Base-by-base conservation (phyloP, 2,888 invertebrate species). In the Rhingia campestris region DNA sequence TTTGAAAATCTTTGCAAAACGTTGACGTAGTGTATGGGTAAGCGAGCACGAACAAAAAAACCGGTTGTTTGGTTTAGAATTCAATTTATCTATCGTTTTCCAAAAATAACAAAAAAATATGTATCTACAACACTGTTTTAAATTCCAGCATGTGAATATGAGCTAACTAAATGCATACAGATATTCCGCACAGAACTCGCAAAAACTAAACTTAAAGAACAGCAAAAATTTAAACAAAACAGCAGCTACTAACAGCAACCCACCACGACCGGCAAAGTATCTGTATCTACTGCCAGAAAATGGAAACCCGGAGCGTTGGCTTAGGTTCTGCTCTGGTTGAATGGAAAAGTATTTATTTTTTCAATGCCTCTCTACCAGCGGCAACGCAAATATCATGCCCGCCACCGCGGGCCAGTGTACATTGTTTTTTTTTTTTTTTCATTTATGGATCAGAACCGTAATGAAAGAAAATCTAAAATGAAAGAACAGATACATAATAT, bases 281-380 rank as follows among this genome's bases (percentile, higher is more conserved):
- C 74, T 70, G 80, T 84, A 84, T 84, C 80, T 75, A 80, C 80
- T 84, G 70, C n/a, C 30, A 51, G 74, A 53, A 45, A 53, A 67
- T 69, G 41, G 32, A 70, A 84, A 70, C 14, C 49, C 37, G 12
- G 12, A 79, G 33, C 32, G 56, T 45, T 63, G 45, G 32, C 35
- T 39, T 59, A 53, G 73, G 51, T 73, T 53, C 43, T 54, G 43
- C 56, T 33, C 37, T 47, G 49, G 58, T 64, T 10, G 58, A 43
- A 14, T 6, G 47, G 41, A 72, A 74, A 63, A 56, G 41, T 61
- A 54, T 51, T 63, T 35, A 43, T 61, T 53, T 58, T 35, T 51
- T 43, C 2, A 39, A n/a, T n/a, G 43, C 33, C 41, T 41, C 51
- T 35, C 43, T 35, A 39, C 4, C 30, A 54, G 30, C 61, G 43